These are phyloP conservation scores for Umimayanthus chanpuru DNA, from an alignment of 92 coral and sea anemone species.

Conservation along the genomic window DNA sequence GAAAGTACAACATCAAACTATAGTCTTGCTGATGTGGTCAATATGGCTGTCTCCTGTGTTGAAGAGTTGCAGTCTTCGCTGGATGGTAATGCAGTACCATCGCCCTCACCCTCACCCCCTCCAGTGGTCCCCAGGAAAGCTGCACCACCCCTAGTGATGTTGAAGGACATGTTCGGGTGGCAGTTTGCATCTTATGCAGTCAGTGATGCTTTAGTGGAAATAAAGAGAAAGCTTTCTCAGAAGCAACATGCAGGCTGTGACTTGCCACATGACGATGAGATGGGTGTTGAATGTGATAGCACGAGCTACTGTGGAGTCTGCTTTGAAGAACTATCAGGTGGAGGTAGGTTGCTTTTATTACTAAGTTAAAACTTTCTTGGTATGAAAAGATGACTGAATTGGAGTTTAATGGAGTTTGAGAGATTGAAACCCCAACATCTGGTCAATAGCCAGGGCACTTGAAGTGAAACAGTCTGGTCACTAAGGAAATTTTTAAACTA, in stretches of 20 bases:
- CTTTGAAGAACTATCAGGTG: constrained; percentile 29
- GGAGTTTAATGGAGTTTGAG: too few species aligned
- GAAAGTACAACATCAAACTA: background rate
- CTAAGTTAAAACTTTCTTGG: background rate
- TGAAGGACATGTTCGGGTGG: constrained; percentile 60
- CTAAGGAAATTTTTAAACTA: too few species aligned
- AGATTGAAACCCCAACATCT: background rate
- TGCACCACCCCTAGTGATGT: constrained; percentile 14
- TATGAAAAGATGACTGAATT: background rate
- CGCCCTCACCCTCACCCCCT: background rate
- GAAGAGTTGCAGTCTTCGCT: background rate
- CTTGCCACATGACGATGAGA: background rate
- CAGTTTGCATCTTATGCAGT: constrained; percentile 41
- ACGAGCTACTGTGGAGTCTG: constrained; percentile 56
- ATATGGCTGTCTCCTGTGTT: constrained; percentile 24
- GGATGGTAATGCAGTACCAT: background rate
- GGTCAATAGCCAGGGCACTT: background rate
- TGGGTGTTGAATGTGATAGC: background rate
- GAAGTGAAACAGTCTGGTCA: too few species aligned
- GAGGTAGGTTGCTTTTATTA: background rate
- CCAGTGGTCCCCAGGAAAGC: background rate
- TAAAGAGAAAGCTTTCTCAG: constrained; percentile 25
- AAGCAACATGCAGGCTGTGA: background rate
- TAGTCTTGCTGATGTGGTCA: constrained; percentile 48
- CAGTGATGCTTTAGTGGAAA: constrained; percentile 44